These are phyloP conservation scores for Ctena decussata DNA, from an alignment of 2,888 invertebrate species.

Conservation along the genomic window DNA sequence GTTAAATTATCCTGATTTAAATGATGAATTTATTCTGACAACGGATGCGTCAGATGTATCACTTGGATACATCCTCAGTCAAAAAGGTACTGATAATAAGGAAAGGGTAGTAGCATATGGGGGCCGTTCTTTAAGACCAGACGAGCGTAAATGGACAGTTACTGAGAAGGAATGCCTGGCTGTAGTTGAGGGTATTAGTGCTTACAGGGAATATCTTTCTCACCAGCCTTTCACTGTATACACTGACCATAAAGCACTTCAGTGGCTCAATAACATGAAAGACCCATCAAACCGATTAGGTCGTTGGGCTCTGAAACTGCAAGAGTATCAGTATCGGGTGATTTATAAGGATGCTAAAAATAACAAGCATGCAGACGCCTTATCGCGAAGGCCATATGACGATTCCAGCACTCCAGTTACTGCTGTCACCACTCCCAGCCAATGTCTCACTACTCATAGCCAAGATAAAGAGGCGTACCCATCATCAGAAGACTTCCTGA, in stretches of 20 bases:
- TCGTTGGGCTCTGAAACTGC: conserved; percentile 54
- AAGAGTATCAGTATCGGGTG: conserved; percentile 50
- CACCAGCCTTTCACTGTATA: conserved; percentile 22
- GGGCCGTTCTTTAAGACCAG: conserved; percentile 22
- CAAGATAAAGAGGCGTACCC: neutral
- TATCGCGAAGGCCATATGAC: conserved; percentile 13
- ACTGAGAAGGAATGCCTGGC: conserved; percentile 42
- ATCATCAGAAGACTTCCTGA: neutral
- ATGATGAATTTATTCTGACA: conserved; percentile 8
- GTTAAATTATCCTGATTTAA: conserved; percentile 34
- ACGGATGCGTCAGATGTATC: neutral
- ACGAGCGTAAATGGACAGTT: conserved; percentile 31
- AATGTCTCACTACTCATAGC: too few relatives aligned
- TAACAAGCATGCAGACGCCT: conserved; percentile 32
- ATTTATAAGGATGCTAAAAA: conserved; percentile 18
- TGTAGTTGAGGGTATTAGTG: conserved; percentile 33
- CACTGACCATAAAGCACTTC: conserved; percentile 36
- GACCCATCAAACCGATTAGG: conserved; percentile 46
- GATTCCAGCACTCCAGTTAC: too few relatives aligned
- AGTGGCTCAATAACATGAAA: conserved; percentile 33
- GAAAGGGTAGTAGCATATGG: conserved; percentile 26
- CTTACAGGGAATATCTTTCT: conserved; percentile 31
- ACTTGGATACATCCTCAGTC: neutral
- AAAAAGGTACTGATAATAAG: neutral
- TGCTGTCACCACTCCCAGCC: too few relatives aligned